These are phyloP conservation scores for Cheilosia impressa DNA, from an alignment of 2,888 invertebrate genomes.

Conservation along the genomic window DNA sequence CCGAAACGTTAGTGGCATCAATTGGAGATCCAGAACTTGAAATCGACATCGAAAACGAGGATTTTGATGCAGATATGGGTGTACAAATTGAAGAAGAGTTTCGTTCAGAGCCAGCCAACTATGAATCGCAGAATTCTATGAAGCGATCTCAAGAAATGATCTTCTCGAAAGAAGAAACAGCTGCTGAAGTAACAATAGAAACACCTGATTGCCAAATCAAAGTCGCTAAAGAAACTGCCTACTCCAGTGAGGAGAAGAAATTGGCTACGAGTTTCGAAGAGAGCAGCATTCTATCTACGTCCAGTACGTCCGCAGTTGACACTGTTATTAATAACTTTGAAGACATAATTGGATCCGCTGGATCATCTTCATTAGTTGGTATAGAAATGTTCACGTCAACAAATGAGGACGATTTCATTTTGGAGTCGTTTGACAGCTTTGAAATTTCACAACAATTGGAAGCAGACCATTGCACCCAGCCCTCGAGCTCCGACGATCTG, in stretches of 20 bases:
- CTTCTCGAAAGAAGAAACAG: slow-evolving; percentile 88
- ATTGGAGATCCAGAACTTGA: slow-evolving; percentile 88
- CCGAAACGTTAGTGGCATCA: slow-evolving; percentile 96
- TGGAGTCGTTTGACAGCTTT: slow-evolving; percentile 62
- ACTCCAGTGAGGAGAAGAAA: slow-evolving; percentile 83
- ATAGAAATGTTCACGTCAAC: slow-evolving; percentile 78
- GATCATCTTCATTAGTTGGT: slow-evolving; percentile 82
- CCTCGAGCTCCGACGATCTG: slow-evolving; percentile 74
- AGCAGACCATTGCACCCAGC: not conserved
- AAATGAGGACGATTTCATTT: slow-evolving; percentile 72
- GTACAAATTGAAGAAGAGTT: slow-evolving; percentile 70
- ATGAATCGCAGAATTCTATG: slow-evolving; percentile 88
- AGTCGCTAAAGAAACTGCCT: slow-evolving; percentile 79
- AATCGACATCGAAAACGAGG: slow-evolving; percentile 84
- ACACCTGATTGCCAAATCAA: slow-evolving; percentile 50
- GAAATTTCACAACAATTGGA: slow-evolving; percentile 1
- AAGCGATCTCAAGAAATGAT: slow-evolving; percentile 96
- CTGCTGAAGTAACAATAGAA: not conserved
- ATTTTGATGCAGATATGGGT: slow-evolving; percentile 82
- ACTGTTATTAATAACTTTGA: slow-evolving; percentile 83
- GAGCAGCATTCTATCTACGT: slow-evolving; percentile 85
- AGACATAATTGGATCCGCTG: slow-evolving; percentile 81
- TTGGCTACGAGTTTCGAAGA: slow-evolving; percentile 86
- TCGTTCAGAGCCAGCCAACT: slow-evolving; percentile 78
- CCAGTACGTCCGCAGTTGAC: slow-evolving; percentile 85